Evolutionary conservation across 2,113 vertebrate genomes (phyloP).

Genomic region (Nothoprocta pentlandii): DNA sequence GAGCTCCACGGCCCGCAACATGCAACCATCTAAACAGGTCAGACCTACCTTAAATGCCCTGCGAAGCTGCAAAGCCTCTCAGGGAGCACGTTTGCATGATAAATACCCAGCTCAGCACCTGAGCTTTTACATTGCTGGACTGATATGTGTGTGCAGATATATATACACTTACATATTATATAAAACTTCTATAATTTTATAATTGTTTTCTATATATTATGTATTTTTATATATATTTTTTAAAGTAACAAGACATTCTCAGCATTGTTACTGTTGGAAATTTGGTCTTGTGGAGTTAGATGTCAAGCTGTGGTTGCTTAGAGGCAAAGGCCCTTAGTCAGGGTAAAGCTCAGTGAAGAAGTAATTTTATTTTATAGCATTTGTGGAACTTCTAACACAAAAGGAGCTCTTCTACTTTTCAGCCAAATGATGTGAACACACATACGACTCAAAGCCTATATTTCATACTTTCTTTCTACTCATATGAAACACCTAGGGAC

Average conservation of each 20-base stretch:
- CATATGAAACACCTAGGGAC: background rate
- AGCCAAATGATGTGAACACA: background rate
- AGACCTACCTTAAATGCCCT: background rate
- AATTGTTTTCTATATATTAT: background rate
- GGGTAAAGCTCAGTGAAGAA: background rate
- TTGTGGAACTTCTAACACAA: background rate
- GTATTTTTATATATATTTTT: background rate
- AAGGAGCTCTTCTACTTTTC: background rate
- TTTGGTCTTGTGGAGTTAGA: background rate
- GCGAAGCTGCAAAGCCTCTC: background rate
- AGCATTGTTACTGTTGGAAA: background rate
- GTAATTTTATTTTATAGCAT: background rate
- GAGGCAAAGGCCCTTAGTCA: background rate
- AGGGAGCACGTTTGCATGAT: background rate
- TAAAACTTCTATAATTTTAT: background rate
- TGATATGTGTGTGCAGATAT: fast-evolving
- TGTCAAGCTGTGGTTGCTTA: background rate
- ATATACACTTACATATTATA: background rate
- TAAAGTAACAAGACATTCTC: background rate
- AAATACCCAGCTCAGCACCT: background rate
- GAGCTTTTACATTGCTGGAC: background rate
- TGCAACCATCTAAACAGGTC: background rate
- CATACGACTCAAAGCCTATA: background rate
- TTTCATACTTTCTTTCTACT: background rate
- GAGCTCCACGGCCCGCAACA: fast-evolving